Conservation (phyloP, 2,797 vertebrate species). For the Pseudochirops cupreus region DNA sequence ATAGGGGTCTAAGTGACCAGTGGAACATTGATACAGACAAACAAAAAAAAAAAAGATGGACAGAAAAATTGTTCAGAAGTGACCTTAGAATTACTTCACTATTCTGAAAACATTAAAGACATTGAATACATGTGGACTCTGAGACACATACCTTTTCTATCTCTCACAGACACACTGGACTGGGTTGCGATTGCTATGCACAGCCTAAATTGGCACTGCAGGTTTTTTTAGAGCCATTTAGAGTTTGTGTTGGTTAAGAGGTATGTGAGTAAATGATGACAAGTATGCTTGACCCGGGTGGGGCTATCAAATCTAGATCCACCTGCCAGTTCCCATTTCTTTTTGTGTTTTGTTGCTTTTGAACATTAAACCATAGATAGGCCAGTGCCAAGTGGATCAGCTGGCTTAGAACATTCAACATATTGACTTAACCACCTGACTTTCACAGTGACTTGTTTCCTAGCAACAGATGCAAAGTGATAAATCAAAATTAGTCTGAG, state of each 20-base stretch:
- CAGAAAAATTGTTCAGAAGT: slow-evolving; percentile 88
- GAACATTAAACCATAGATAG: slow-evolving; percentile 79
- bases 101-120: slow-evolving; percentile 83
- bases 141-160: slow-evolving; percentile 81
- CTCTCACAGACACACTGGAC: slow-evolving; percentile 82
- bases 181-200: slow-evolving; percentile 86
- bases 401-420: slow-evolving; percentile 79
- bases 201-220: slow-evolving; percentile 78
- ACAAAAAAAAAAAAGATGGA: slow-evolving; percentile 78
- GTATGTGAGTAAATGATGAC: slow-evolving; percentile 67
- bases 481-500: slow-evolving; percentile 85
- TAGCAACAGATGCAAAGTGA: slow-evolving; percentile 85
- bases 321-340: slow-evolving; percentile 84
- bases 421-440: slow-evolving; percentile 82
- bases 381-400: slow-evolving; percentile 81
- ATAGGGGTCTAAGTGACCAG: slow-evolving; percentile 80
- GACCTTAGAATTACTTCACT: slow-evolving; percentile 90
- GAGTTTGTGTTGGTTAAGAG: slow-evolving; percentile 75
- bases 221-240: slow-evolving; percentile 78
- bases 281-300: slow-evolving; percentile 77
- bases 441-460: slow-evolving; percentile 82
- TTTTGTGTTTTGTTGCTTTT: slow-evolving; percentile 83
- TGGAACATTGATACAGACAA: slow-evolving; percentile 85
- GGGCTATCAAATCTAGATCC: slow-evolving; percentile 78
- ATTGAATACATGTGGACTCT: slow-evolving; percentile 78